A percentile compares a stretch with the other conserved stretches of the same genome.
Evolutionary conservation across 1,140 invertebrate species (phyloP).

Genomic region (Pseudomyrmex pallidus): DNA sequence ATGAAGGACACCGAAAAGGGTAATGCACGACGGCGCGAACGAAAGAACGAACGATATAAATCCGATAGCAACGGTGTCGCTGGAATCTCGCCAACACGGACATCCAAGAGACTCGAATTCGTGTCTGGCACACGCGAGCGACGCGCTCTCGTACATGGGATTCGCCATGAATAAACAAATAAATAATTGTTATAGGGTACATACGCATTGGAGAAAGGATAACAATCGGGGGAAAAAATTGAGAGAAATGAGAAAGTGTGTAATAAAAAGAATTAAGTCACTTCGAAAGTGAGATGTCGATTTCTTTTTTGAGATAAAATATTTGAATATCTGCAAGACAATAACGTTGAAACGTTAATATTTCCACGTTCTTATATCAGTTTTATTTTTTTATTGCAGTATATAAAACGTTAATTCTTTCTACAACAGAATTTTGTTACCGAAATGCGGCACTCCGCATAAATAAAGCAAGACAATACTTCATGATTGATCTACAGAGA

Average conservation of each 20-base stretch:
- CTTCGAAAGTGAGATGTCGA: too few species aligned
- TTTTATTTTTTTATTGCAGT: too few species aligned
- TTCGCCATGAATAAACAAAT: conserved; percentile 19
- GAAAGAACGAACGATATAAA: conserved; percentile 60
- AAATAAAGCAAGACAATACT: conserved; percentile 46
- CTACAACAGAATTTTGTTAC: conserved; percentile 6
- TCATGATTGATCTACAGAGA: conserved; percentile 21
- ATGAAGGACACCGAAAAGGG: conserved; percentile 64
- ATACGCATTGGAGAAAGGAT: neutral
- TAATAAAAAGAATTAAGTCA: too few species aligned
- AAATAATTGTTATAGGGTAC: neutral
- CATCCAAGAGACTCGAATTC: conserved; percentile 64
- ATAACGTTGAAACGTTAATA: neutral
- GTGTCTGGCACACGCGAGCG: conserved; percentile 54
- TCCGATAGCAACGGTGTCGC: conserved; percentile 64
- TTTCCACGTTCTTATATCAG: neutral
- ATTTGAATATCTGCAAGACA: too few species aligned
- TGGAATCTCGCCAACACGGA: conserved; percentile 68
- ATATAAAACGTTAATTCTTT: neutral
- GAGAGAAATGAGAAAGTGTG: neutral
- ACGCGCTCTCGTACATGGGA: neutral
- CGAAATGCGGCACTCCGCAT: conserved; percentile 20
- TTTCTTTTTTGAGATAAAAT: too few species aligned
- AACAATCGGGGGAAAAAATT: neutral
- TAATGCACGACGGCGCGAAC: conserved; percentile 50